Evolutionary conservation across 1,140 invertebrate genomes (phyloP), one percentile per base, ranked within the genome.

Genomic region (Platyscapa corneri): DNA sequence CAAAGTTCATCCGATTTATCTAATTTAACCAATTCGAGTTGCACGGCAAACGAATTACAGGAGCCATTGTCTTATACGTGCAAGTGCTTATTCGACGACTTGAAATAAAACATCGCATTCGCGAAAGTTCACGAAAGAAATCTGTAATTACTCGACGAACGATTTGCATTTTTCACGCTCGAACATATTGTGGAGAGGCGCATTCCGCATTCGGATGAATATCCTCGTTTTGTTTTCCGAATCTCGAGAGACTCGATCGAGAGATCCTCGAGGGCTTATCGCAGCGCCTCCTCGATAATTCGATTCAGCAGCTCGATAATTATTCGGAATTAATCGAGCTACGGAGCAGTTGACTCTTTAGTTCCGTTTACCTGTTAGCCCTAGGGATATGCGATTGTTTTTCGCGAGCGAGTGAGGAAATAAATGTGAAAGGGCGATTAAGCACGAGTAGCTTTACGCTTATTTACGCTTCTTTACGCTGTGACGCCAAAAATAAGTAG

Each of bases 401-500:
- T 53, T 77, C 23, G 8, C 74, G 16, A 37, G 37, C 18, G 67
- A 70, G 6, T 70, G 34, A n/a, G n/a, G 18, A 20, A 20, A 70
- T 37, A 10, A 67, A 34, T n/a, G 20, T 20, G 56, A 42, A 83
- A 72, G 20, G 37, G 49, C 10, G 34, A 67, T 23, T 75, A 75
- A 75, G 53, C 76, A 64, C 1, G 87, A n/a, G n/a, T n/a, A n/a
- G n/a, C n/a, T n/a, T n/a, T n/a, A n/a, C n/a, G n/a, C n/a, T n/a
- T n/a, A n/a, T n/a, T 90, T 90, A 2, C 88, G 89, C 92, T n/a
- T n/a, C n/a, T n/a, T n/a, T n/a, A n/a, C n/a, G 85, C 85, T 82
- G 87, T 90, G 87, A 91, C 91, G 89, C 90, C 87, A 80, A 76
- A 87, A 86, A 92, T 89, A 92, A 90, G 89, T 30, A 67, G 32